Evolutionary conservation across 2,113 vertebrate genomes (phyloP).

Genomic region (Genyomyrus donnyi): DNA sequence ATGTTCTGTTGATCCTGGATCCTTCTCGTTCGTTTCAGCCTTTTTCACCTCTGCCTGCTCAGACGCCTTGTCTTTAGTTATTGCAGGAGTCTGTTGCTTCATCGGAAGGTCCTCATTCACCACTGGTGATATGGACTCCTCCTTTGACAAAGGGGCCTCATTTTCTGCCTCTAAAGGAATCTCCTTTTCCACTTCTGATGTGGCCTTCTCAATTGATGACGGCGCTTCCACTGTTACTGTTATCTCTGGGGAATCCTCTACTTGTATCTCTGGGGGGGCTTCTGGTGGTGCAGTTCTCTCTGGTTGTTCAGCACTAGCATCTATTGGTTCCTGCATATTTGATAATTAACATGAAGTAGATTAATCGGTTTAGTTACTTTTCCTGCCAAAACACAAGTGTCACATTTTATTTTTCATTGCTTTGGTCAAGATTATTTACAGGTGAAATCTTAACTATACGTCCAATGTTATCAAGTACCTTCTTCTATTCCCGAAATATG

Average conservation of each 20-base stretch:
- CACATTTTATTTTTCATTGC: not conserved
- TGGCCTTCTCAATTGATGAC: not conserved
- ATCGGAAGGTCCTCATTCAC: not conserved
- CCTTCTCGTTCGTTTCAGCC: not conserved
- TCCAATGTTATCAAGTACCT: not conserved
- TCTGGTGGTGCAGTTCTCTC: not conserved
- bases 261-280: not conserved
- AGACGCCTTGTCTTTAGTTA: not conserved
- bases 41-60: not conserved
- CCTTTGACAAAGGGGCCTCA: not conserved
- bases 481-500: not conserved
- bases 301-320: not conserved
- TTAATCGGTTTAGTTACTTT: not conserved
- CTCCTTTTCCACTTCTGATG: slow-evolving; percentile 42
- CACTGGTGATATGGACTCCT: slow-evolving; percentile 1
- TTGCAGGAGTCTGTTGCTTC: not conserved
- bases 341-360: not conserved
- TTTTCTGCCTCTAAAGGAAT: not conserved
- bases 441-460: not conserved
- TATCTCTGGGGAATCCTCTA: not conserved
- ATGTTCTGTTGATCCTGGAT: not conserved
- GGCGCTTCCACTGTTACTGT: not conserved
- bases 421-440: not conserved
- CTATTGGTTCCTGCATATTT: not conserved
- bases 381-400: not conserved